phyloP scores from a whole-genome alignment of 2,113 vertebrate genomes.

The Pluvianellus socialis region DNA sequence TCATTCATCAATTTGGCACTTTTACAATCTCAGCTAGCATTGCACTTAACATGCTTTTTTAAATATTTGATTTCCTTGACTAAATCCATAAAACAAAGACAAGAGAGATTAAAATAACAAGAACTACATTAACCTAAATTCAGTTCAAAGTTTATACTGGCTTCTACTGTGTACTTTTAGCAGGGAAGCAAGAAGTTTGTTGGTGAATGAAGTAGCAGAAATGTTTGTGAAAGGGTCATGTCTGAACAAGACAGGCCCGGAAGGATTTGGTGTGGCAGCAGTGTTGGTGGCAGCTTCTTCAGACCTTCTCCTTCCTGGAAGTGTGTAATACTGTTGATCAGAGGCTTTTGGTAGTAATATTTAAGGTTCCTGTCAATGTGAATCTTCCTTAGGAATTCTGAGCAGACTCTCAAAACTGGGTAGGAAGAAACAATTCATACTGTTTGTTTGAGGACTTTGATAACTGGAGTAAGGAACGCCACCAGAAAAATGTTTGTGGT shows the following conservation, averaged over 20 bases:
- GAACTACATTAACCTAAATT: not conserved
- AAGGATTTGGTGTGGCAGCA: not conserved
- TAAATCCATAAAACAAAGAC: constrained; percentile 36
- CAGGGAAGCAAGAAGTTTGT: not conserved
- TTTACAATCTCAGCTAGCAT: constrained; percentile 17
- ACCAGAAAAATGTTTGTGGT: not conserved
- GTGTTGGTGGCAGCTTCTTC: not conserved
- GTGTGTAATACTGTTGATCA: not conserved
- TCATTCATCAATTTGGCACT: constrained; percentile 29
- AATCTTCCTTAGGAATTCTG: not conserved
- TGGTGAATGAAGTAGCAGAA: not conserved
- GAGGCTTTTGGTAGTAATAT: not conserved
- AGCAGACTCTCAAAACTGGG: not conserved
- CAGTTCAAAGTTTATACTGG: not conserved
- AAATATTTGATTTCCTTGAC: constrained; percentile 42
- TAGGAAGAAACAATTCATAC: not conserved
- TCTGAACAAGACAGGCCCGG: not conserved
- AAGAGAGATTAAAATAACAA: constrained; percentile 29
- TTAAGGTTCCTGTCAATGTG: not conserved
- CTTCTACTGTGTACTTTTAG: not conserved
- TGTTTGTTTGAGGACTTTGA: not conserved
- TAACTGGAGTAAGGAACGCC: not conserved
- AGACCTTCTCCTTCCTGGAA: not conserved
- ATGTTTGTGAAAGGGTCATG: not conserved
- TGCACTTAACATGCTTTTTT: not conserved